Evolutionary conservation across 2,113 vertebrate species (phyloP), one percentile per base, ranked within the genome.

Genomic region (Alaudala cheleensis): DNA sequence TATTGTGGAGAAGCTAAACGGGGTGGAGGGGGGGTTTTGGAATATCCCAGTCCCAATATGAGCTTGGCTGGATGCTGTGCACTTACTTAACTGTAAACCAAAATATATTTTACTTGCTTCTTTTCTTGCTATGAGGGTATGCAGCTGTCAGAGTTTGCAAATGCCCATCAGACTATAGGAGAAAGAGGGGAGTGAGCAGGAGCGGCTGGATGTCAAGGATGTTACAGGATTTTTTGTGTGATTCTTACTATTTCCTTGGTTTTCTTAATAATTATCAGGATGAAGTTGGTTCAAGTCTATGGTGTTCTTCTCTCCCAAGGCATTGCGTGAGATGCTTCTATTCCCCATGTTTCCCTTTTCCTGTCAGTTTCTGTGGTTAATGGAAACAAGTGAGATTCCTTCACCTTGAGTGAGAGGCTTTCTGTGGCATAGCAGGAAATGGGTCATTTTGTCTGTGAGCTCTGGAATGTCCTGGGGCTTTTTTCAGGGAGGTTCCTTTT

Each of bases 391-490:
- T 15, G 47, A 49, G 22, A 17, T 87, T 76, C 61, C 31, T 14
- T 33, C 31, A 12, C 7, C 29, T 60, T 45, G 11, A 65, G 12
- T 40, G 72, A 83, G 39, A 23, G n/a, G 22, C 17, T 79, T 79
- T 40, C 39, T 4, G 2, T 60, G 49, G 4, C 23, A 1, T 15
- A 15, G 66, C 9, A 6, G 10, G 57, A 76, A 39, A 25, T 20
- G 81, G 73, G 21, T 22, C 19, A 2, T 64, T 64, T 90, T 49
- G 47, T 58, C 10, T 76, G 6, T 4, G 64, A 89, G 67, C 45
- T 69, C 23, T 1, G 1, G 11, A 49, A n/a, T 13, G 18, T 44
- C 26, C 50, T 20, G 12, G 4, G 3, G 0, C 5, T 2, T 66
- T 78, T 91, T 81, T 44, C 9, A 20, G 22, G 9, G 12, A 22